These are phyloP conservation scores for Scomber japonicus DNA, from an alignment of 2,113 vertebrate species.

Conservation along the genomic window DNA sequence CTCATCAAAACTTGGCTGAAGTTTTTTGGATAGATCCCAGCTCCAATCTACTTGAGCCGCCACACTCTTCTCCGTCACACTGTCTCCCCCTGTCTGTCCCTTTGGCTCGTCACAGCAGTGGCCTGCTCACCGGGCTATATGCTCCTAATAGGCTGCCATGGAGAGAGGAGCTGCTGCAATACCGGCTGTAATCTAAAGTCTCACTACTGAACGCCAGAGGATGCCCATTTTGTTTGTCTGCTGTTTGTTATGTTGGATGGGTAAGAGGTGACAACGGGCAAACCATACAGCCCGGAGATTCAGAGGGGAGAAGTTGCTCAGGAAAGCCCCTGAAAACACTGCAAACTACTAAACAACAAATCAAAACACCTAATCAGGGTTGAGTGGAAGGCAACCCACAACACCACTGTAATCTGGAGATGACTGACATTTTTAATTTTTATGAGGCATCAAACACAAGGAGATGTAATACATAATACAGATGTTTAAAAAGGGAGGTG, in stretches of 20 bases:
- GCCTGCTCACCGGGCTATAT: constrained; percentile 58
- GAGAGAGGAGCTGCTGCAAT: constrained; percentile 56
- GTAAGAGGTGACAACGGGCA: constrained; percentile 44
- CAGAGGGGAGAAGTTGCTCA: constrained; percentile 5
- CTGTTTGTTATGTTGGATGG: constrained; percentile 45
- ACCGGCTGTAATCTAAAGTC: constrained; percentile 64
- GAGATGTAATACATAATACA: background rate
- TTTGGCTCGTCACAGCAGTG: constrained; percentile 71
- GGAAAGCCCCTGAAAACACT: background rate
- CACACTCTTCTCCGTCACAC: constrained; percentile 71
- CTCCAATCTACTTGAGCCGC: constrained; percentile 56
- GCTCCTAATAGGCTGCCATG: constrained; percentile 65
- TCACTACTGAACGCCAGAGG: constrained; percentile 60
- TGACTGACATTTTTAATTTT: constrained; percentile 8
- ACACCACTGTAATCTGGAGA: background rate
- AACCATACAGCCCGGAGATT: constrained; percentile 22
- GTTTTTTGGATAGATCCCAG: constrained; percentile 76
- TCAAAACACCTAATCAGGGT: constrained; percentile 14
- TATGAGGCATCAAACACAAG: background rate
- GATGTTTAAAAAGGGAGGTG: background rate
- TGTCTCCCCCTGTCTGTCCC: constrained; percentile 80
- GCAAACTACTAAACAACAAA: constrained; percentile 21
- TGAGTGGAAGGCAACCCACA: background rate
- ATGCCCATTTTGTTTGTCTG: constrained; percentile 56
- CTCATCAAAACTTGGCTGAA: constrained; percentile 80